Evolutionary conservation across 2,113 vertebrate genomes (phyloP).

Genomic region (Rhea pennata): DNA sequence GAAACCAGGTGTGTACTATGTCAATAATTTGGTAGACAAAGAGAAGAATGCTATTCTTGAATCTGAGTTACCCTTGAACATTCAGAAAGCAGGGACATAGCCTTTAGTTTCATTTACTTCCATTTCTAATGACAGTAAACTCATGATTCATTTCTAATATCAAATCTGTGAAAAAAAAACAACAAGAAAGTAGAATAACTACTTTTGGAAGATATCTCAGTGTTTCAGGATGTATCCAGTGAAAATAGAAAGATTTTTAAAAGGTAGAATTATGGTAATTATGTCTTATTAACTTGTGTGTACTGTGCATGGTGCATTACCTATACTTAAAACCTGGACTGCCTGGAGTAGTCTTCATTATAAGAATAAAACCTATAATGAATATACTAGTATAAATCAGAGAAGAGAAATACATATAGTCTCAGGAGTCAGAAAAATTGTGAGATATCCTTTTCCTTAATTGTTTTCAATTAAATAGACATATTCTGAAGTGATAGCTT

Average conservation of each 20-base stretch:
- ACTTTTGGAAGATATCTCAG: background rate
- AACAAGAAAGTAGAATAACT: background rate
- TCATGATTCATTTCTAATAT: background rate
- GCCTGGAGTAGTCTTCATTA: background rate
- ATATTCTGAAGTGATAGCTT: background rate
- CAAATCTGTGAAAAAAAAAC: background rate
- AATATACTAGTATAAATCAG: background rate
- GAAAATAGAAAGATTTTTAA: background rate
- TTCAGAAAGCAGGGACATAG: background rate
- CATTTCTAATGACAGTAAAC: background rate
- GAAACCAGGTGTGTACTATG: background rate
- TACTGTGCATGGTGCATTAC: background rate
- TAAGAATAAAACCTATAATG: background rate
- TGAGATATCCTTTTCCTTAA: background rate
- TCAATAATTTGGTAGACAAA: background rate
- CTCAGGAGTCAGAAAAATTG: background rate
- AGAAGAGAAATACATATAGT: background rate
- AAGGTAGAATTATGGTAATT: background rate
- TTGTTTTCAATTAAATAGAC: background rate
- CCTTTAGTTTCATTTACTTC: constrained; percentile 4
- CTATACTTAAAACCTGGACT: background rate
- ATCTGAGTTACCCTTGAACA: background rate
- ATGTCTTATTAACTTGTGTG: background rate
- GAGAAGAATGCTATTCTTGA: background rate
- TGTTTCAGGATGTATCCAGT: background rate